Percentiles rank a stretch among this genome's conserved stretches.
Evolutionary conservation across 2,797 vertebrate genomes (phyloP).

Genomic region (Halcyon smyrnensis): DNA sequence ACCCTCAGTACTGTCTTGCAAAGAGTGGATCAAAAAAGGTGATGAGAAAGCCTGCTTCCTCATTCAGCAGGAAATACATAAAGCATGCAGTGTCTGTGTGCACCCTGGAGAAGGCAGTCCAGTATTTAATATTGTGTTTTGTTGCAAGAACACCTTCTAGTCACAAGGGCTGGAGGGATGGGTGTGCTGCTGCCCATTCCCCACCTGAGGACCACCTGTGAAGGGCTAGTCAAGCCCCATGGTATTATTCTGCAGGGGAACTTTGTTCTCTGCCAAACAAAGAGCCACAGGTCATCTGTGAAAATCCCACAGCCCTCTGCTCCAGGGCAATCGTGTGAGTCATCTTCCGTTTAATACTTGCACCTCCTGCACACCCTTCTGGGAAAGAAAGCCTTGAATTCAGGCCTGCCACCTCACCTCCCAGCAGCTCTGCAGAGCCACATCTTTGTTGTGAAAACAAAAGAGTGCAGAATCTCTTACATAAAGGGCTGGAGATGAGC

Average conservation of each 20-base stretch:
- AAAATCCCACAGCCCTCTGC: not conserved
- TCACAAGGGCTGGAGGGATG: not conserved
- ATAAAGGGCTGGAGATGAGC: not conserved
- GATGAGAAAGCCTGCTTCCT: not conserved
- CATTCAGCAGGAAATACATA: not conserved
- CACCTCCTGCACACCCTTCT: not conserved
- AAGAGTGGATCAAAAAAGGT: not conserved
- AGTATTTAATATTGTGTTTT: not conserved
- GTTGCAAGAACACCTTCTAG: not conserved
- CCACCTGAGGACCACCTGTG: rapidly evolving
- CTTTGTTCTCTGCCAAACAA: not conserved
- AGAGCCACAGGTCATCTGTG: not conserved
- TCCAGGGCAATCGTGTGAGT: not conserved
- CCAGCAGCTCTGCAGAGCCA: not conserved
- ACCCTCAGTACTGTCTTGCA: not conserved
- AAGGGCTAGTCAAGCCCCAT: rapidly evolving
- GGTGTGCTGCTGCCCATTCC: rapidly evolving
- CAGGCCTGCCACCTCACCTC: rapidly evolving
- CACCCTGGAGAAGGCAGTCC: not conserved
- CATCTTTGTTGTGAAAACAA: not conserved
- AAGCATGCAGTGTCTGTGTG: not conserved
- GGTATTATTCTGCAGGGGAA: not conserved
- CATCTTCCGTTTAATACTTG: not conserved
- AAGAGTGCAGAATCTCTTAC: not conserved
- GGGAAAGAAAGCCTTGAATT: not conserved